Evolutionary conservation across 2,888 invertebrate genomes (phyloP), one percentile per base, ranked within the genome.

Genomic region (Fissipunctia ypsillon): DNA sequence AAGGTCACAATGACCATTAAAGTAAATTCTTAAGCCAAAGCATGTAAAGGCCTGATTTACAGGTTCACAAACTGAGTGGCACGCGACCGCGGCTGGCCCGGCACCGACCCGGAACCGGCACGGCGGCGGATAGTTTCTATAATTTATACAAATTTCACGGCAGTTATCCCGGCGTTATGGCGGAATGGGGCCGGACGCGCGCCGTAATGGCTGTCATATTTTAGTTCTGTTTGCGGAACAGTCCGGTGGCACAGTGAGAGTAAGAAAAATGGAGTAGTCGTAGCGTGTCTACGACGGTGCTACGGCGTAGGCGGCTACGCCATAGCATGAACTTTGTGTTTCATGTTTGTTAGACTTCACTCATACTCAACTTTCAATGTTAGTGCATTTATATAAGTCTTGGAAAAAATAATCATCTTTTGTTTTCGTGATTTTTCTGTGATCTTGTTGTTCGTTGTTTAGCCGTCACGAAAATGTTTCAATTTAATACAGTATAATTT

Each of bases 101-200:
- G 50, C 77, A 25, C 22, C 69, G 71, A 19, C 43, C 43, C 35
- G 35, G 50, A 76, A n/a, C 73, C 75, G 60, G 16, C 75, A 9
- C 60, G 69, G 54, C 56, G 65, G 64, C 57, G 73, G 87, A 85
- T 89, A 88, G 84, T 90, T 89, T 87, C 83, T 89, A 87, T 90
- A 89, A 91, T 91, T 91, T 91, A 91, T 87, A 91, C 88, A 87
- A 89, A 91, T 89, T 87, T 84, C 78, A 72, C 85, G 85, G 81
- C 87, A 87, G 87, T 89, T 89, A 89, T 84, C 85, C 86, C 82
- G 65, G 75, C 79, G 75, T 84, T 81, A 78, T 72, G 83, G 83
- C 59, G 77, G 75, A 69, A 66, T 60, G 38, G 77, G 76, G 73
- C 76, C 73, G 78, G 77, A 84, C 71, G 60, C 63, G 61, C 61